Conservation (phyloP, 2,888 invertebrate genomes). For the Cancer borealis region DNA sequence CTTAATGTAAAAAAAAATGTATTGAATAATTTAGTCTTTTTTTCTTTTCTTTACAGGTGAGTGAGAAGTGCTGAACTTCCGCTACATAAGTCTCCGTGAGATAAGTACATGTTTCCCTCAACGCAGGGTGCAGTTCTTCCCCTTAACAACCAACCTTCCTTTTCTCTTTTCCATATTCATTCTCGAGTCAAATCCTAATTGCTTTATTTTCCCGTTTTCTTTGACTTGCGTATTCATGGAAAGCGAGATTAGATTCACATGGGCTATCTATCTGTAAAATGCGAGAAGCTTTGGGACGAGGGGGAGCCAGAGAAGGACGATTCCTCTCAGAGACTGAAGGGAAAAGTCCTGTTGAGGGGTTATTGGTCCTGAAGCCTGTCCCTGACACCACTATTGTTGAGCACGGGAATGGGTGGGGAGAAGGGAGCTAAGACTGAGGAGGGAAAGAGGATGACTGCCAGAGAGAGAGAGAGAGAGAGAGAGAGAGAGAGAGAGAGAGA, state of each 20-base stretch:
- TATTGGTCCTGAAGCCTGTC: too few species aligned
- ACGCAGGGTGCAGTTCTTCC: too few species aligned
- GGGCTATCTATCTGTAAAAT: constrained; percentile 43
- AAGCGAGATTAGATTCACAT: constrained; percentile 49
- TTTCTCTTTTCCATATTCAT: neutral
- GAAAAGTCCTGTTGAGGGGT: too few species aligned
- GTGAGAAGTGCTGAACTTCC: too few species aligned
- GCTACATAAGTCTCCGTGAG: too few species aligned
- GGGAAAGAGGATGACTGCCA: neutral
- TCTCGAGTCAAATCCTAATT: constrained; percentile 50
- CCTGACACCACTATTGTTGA: too few species aligned
- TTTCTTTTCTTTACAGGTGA: too few species aligned
- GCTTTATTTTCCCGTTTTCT: constrained; percentile 52
- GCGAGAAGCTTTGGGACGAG: neutral
- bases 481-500: neutral
- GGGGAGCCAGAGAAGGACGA: neutral
- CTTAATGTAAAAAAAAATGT: too few species aligned
- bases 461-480: neutral
- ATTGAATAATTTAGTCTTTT: too few species aligned
- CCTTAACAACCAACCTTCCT: neutral
- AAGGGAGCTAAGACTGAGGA: neutral
- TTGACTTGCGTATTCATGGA: constrained; percentile 55
- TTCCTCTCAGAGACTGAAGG: too few species aligned
- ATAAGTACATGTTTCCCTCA: too few species aligned
- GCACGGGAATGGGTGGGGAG: neutral